phyloP scores from a whole-genome alignment of 2,888 invertebrate genomes.

The Willowsia nigromaculata region DNA sequence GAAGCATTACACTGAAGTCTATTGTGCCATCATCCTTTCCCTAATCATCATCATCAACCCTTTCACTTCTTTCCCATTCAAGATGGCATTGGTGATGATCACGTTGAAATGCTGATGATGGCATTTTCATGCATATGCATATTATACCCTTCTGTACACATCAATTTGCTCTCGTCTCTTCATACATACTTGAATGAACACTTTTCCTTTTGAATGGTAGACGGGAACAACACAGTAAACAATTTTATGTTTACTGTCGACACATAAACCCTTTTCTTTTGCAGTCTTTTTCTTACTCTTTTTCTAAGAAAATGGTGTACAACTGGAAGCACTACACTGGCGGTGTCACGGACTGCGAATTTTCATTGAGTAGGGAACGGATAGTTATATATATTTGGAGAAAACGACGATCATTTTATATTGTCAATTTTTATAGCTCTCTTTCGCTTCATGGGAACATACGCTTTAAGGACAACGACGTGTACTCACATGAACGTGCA shows the following conservation, averaged over 20 bases:
- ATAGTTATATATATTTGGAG: no score
- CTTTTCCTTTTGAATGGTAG: background rate
- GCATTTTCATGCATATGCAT: background rate
- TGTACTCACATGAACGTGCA: background rate
- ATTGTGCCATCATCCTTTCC: no score
- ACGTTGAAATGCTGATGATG: background rate
- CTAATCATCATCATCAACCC: background rate
- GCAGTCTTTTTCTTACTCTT: background rate
- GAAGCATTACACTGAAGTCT: no score
- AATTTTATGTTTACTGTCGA: constrained; percentile 69
- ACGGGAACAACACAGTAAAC: constrained; percentile 14
- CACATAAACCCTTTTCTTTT: constrained; percentile 63
- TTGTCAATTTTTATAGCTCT: constrained; percentile 66
- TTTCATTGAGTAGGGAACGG: constrained; percentile 19
- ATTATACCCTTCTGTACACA: background rate
- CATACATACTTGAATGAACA: background rate
- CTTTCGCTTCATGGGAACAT: constrained; percentile 45
- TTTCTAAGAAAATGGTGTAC: background rate
- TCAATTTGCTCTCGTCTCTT: background rate
- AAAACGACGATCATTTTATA: constrained; percentile 61
- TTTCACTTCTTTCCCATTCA: background rate
- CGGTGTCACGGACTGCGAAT: background rate
- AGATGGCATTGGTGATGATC: background rate
- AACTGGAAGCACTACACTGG: background rate
- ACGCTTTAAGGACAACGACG: constrained; percentile 4